Conservation (phyloP, 2,888 invertebrate species). For the Brassicogethes aeneus region DNA sequence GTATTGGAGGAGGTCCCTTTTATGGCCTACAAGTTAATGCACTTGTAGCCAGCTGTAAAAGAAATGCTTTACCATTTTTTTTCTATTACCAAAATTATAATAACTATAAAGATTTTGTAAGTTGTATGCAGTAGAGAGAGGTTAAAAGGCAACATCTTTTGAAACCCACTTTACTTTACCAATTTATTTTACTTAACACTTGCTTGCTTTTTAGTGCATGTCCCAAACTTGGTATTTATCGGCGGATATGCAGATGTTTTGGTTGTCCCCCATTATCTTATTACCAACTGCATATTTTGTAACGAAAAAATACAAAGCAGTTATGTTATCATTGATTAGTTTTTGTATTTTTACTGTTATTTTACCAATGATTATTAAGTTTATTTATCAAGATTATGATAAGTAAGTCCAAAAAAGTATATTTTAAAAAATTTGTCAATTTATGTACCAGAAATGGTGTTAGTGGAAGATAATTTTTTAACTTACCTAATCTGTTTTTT, state of each 20-base stretch:
- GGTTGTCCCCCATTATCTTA: slow-evolving; percentile 30
- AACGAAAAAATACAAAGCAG: slow-evolving; percentile 14
- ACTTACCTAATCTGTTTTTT: too few species aligned
- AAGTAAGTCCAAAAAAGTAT: too few species aligned
- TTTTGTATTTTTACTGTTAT: slow-evolving; percentile 14
- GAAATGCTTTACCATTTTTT: slow-evolving; percentile 32
- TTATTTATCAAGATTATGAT: slow-evolving; percentile 12
- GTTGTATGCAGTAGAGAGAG: neutral
- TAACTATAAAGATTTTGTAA: slow-evolving; percentile 14
- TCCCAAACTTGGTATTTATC: slow-evolving; percentile 35
- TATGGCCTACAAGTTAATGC: slow-evolving; percentile 31
- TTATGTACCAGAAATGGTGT: too few species aligned
- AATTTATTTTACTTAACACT: too few species aligned
- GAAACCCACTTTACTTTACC: too few species aligned
- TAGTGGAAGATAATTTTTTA: too few species aligned
- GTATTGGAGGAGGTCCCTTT: slow-evolving; percentile 40
- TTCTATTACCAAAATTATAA: slow-evolving; percentile 35
- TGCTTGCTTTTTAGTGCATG: slow-evolving; percentile 34
- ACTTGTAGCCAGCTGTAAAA: too few species aligned
- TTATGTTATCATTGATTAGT: slow-evolving; percentile 14
- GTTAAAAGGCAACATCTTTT: too few species aligned
- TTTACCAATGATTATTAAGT: slow-evolving; percentile 12
- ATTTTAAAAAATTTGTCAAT: too few species aligned
- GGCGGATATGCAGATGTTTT: slow-evolving; percentile 35
- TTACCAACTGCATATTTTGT: slow-evolving; percentile 23